Evolutionary conservation across 2,797 vertebrate genomes (phyloP).

Genomic region (Anas bernieri): DNA sequence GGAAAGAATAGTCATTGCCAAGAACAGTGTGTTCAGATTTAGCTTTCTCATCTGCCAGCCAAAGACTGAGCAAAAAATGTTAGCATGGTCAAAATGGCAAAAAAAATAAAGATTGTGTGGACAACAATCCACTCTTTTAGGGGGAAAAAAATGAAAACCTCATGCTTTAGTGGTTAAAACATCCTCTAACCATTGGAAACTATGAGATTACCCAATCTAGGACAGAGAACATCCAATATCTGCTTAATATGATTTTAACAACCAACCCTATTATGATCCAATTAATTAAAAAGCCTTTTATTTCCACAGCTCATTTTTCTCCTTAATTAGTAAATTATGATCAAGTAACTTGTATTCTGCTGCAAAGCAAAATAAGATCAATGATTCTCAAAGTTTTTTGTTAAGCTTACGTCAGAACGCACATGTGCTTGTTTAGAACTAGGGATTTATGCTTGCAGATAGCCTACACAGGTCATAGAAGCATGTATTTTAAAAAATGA

Average conservation of each 20-base stretch:
- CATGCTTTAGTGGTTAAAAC: conserved; percentile 55
- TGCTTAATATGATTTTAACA: not conserved
- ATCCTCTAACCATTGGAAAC: conserved; percentile 50
- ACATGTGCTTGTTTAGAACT: rapidly evolving
- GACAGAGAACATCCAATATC: not conserved
- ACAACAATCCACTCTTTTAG: conserved; percentile 39
- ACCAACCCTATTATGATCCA: not conserved
- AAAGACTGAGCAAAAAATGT: conserved; percentile 53
- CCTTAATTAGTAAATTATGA: not conserved
- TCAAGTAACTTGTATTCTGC: not conserved
- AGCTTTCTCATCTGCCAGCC: conserved; percentile 62
- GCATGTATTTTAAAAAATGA: not conserved
- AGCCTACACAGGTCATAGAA: not conserved
- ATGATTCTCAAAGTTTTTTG: too few species aligned
- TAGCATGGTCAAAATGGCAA: conserved; percentile 62
- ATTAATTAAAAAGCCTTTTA: not conserved
- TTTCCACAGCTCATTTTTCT: not conserved
- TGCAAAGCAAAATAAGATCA: too few species aligned
- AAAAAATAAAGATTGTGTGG: conserved; percentile 10
- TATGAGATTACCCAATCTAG: conserved; percentile 56
- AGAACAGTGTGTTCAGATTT: conserved; percentile 64
- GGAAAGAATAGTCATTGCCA: conserved; percentile 42
- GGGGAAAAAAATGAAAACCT: conserved; percentile 39
- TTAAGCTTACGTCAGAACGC: not conserved
- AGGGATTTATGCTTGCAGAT: not conserved